Conservation (phyloP, 2,797 vertebrate genomes). For the Cyclura pinguis region DNA sequence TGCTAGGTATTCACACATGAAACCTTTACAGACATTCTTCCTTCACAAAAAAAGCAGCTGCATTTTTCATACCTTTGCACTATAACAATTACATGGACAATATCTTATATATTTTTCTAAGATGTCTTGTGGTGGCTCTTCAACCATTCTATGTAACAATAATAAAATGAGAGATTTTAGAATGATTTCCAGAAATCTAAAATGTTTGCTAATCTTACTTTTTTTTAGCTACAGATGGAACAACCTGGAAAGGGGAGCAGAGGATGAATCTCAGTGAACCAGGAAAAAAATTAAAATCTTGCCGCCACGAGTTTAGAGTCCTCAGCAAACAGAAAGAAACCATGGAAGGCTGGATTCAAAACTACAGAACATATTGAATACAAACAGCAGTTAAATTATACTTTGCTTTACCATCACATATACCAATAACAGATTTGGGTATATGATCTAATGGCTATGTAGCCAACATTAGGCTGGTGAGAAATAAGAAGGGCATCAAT, state of each 20-base stretch:
- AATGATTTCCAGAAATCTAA: not conserved
- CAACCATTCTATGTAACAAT: slow-evolving; percentile 33
- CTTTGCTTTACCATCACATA: not conserved
- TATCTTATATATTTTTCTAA: not conserved
- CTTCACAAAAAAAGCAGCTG: not conserved
- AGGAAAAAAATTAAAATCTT: not conserved
- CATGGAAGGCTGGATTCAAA: not conserved
- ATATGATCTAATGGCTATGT: not conserved
- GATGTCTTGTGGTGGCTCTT: not conserved
- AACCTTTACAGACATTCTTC: slow-evolving; percentile 27
- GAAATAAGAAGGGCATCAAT: not conserved
- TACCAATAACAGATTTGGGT: not conserved
- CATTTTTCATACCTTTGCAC: not conserved
- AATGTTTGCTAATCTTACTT: not conserved
- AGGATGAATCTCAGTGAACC: too few species aligned
- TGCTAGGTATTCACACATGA: not conserved
- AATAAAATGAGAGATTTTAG: slow-evolving; percentile 13
- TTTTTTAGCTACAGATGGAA: not conserved
- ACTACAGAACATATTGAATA: not conserved
- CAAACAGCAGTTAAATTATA: not conserved
- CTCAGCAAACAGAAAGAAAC: not conserved
- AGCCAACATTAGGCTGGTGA: not conserved
- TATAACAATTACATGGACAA: not conserved
- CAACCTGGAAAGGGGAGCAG: not conserved
- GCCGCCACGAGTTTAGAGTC: not conserved